phyloP scores from a whole-genome alignment of 2,113 vertebrate species.

The Athene noctua region DNA sequence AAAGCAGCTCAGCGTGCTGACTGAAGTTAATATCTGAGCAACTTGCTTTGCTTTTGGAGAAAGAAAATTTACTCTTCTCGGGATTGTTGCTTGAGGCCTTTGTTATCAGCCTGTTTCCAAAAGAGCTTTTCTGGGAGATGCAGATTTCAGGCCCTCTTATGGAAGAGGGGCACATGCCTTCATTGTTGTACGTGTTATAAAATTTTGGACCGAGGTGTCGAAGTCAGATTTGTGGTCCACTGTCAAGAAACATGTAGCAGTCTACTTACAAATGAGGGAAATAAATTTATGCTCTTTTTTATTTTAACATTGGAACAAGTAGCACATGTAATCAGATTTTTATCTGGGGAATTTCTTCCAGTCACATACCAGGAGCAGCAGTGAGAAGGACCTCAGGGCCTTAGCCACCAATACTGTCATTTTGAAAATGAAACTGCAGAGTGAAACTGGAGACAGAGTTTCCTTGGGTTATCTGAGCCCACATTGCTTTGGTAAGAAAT shows the following conservation, averaged over 20 bases:
- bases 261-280: background rate
- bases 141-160: background rate
- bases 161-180: background rate
- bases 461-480: constrained; percentile 25
- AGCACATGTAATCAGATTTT: background rate
- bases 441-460: constrained; percentile 5
- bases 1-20: background rate
- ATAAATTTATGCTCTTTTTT: background rate
- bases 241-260: background rate
- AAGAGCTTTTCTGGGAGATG: background rate
- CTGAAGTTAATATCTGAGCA: background rate
- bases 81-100: background rate
- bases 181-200: background rate
- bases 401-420: background rate
- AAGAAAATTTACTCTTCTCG: background rate
- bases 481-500: background rate
- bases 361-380: background rate
- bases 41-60: background rate
- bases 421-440: background rate
- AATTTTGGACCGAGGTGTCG: background rate
- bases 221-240: background rate
- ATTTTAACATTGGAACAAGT: background rate
- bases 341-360: background rate
- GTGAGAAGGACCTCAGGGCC: background rate
- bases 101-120: background rate